These are phyloP conservation scores for Lycocorax pyrrhopterus DNA, from an alignment of 2,113 vertebrate species.

Conservation along the genomic window DNA sequence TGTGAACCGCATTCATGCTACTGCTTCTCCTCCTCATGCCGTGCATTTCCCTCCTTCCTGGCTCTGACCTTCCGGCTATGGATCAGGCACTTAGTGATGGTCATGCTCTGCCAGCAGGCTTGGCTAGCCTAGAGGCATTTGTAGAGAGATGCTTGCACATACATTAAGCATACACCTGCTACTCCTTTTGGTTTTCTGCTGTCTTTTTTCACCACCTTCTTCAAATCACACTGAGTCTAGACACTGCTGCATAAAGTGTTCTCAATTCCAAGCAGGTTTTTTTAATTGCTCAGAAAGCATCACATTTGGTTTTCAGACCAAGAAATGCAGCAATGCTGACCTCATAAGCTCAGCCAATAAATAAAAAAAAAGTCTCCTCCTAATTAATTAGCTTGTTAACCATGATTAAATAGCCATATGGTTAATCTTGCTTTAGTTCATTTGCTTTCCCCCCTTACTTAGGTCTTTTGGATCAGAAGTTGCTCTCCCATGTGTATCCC, in stretches of 20 bases:
- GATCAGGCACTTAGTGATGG: neutral
- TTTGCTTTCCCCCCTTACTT: neutral
- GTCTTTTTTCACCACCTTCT: neutral
- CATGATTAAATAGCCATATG: neutral
- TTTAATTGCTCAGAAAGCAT: neutral
- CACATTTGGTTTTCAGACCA: neutral
- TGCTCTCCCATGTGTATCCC: neutral
- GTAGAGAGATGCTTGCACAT: neutral
- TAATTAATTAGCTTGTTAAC: slow-evolving; percentile 16
- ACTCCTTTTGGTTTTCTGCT: neutral
- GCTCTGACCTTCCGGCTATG: neutral
- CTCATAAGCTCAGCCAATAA: neutral
- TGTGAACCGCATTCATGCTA: neutral
- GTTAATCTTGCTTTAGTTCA: neutral
- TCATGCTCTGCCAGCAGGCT: neutral
- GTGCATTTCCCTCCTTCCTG: neutral
- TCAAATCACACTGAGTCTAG: neutral
- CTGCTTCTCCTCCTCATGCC: neutral
- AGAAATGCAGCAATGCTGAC: neutral
- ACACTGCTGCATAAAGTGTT: neutral
- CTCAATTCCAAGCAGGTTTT: neutral
- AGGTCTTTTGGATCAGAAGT: neutral
- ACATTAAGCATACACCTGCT: neutral
- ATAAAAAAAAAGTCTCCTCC: neutral
- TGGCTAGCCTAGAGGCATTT: neutral